Base-by-base conservation (phyloP, 2,888 invertebrate species). In the Rhingia rostrata region DNA sequence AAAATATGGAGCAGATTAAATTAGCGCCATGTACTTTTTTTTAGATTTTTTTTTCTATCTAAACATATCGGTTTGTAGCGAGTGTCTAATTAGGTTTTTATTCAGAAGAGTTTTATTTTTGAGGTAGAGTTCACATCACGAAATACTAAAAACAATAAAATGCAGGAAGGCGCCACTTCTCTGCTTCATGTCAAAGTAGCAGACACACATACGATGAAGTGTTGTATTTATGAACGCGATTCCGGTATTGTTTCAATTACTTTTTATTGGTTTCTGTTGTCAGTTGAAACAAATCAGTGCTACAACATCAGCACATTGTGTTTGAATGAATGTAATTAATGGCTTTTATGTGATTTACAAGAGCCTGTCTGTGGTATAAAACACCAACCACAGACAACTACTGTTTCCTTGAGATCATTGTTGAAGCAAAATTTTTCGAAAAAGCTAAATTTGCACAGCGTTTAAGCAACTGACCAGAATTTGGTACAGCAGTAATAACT, bases 231-330 rank as follows among this genome's bases (percentile, higher is more conserved):
- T 69, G 33, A 56, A 73, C 12, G 41, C 64, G 60, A 77, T 82
- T 82, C 77, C 82, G 70, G 82, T 82, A 77, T 77, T 72, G 82
- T 61, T 72, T 70, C 58, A 66, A 53, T 70, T 58, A 72, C 54
- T 77, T 64, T 70, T 70, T 74, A 33, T 56, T 54, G 73, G 35
- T 47, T 63, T 61, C 10, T 12, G 35, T 61, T 58, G 66, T 73
- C 30, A 69, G 67, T 80, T 67, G 47, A n/a, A 22, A 41, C 9
- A 69, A 69, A 51, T 69, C 10, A 69, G 51, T 74, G 58, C 69
- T 69, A 63, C 56, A 63, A 63, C 61, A 69, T 69, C 56, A 63
- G 67, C 61, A 69, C 56, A 81, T 74, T 53, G 74, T 51, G 10
- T 73, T 39, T 66, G 61, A 66, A 60, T 73, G 66, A 66, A 72